A percentile compares a stretch with the other conserved stretches of the same genome.
These are phyloP conservation scores for pig (Sus scrofa) DNA, from an alignment of 2,113 vertebrate species.

Conservation along the genomic window DNA sequence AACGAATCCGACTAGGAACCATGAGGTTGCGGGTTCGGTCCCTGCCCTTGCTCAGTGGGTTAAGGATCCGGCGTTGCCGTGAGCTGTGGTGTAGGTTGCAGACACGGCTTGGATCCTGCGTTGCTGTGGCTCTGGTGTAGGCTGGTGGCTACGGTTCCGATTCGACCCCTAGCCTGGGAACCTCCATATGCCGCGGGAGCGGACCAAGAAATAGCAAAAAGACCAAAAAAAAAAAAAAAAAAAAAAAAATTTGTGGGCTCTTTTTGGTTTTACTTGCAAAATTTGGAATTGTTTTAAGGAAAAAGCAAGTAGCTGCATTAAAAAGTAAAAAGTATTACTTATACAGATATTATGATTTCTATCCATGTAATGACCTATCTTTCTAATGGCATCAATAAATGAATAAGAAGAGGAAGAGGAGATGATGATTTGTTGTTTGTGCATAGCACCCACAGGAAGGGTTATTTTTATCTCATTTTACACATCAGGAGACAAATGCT, in stretches of 20 bases:
- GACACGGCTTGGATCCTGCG: no score
- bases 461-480: neutral
- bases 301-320: neutral
- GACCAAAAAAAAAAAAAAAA: no score
- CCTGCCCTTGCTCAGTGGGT: no score
- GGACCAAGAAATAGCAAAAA: no score
- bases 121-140: no score
- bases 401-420: neutral
- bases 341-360: neutral
- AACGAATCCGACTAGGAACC: no score
- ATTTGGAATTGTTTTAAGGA: neutral
- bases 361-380: neutral
- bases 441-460: neutral
- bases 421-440: neutral
- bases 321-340: neutral
- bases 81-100: no score
- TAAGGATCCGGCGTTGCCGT: no score
- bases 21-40: no score
- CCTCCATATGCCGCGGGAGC: no score
- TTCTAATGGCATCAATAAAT: slow-evolving; percentile 10
- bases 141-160: no score
- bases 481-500: neutral
- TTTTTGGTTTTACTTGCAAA: neutral
- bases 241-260: neutral
- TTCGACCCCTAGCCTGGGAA: no score